Evolutionary conservation across 1,140 invertebrate species (phyloP), one percentile per base, ranked within the genome.

Genomic region (Conopomorpha cramerella): DNA sequence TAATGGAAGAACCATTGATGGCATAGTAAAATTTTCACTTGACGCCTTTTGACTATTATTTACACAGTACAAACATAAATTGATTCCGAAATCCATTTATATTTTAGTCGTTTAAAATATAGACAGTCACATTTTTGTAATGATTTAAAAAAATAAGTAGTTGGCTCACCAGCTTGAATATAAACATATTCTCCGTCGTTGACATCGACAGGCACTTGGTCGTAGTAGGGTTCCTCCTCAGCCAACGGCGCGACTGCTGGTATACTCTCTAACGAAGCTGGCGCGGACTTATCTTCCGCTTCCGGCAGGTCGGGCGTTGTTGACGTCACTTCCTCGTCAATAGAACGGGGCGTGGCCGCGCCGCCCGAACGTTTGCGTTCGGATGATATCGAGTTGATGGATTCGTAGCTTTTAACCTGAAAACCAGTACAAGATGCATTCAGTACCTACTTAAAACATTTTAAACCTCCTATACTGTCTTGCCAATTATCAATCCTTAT

Each of bases 141-240:
- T n/a, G n/a, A n/a, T n/a, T n/a, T n/a, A n/a, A n/a, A n/a, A n/a
- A n/a, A n/a, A n/a, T n/a, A n/a, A n/a, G n/a, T n/a, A n/a, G n/a
- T n/a, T n/a, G n/a, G n/a, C 41, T 56, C 64, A 63, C 84, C 84
- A 34, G 86, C 83, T 74, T 87, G 85, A 32, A 88, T 85, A 58
- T 87, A 86, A 45, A 87, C 86, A 63, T 90, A 89, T 70, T 92
- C 90, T 27, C 85, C 87, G 48, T 89, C 87, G 49, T 81, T 81
- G 43, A 85, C 83, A 56, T 92, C 90, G 30, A 86, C 76, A 1
- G 90, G 88, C 25, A 92, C 90, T 39, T 87, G 88, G 70, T 92
- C 90, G 49, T 92, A 92, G 50, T 90, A 90, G 3, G 87, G 89
- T 60, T 92, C 90, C 23, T 78, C 81, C 45, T 84, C 82, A 8